Conservation (phyloP, 2,797 vertebrate genomes). For the Paratrypauchen microcephalus region DNA sequence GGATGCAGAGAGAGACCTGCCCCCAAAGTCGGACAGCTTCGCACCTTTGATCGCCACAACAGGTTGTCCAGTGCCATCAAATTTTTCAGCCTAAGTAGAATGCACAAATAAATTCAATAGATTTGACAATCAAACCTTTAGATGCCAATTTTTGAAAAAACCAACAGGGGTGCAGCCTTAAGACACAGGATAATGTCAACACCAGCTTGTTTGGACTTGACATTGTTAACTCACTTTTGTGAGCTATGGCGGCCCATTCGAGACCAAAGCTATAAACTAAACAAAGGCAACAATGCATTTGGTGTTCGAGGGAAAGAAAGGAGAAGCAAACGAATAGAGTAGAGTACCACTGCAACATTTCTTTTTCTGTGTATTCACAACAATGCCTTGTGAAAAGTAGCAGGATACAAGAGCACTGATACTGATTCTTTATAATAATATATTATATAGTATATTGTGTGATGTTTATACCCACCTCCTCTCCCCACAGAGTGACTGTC, state of each 20-base stretch:
- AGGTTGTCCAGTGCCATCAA: slow-evolving; percentile 90
- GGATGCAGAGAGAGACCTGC: slow-evolving; percentile 89
- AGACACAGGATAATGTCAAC: slow-evolving; percentile 13
- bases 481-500: slow-evolving; percentile 91
- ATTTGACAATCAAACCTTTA: slow-evolving; percentile 5
- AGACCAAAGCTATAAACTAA: slow-evolving; percentile 38
- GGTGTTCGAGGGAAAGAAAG: slow-evolving; percentile 36
- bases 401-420: too few relatives aligned
- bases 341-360: background rate
- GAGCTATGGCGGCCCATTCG: slow-evolving; percentile 33
- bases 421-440: too few relatives aligned
- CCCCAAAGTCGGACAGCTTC: slow-evolving; percentile 92
- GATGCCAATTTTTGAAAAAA: slow-evolving; percentile 4
- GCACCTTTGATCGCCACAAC: slow-evolving; percentile 93
- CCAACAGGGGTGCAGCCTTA: background rate
- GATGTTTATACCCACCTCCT: slow-evolving; percentile 82
- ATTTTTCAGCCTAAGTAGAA: slow-evolving; percentile 86
- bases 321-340: slow-evolving; percentile 7
- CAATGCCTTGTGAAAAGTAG: too few relatives aligned
- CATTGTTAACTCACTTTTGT: slow-evolving; percentile 57
- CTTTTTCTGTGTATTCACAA: background rate
- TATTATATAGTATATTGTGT: too few relatives aligned
- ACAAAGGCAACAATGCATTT: slow-evolving; percentile 44
- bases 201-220: slow-evolving; percentile 27
- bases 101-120: background rate